These are phyloP conservation scores for Cephus spinipes DNA, from an alignment of 2,888 invertebrate species.

Conservation along the genomic window DNA sequence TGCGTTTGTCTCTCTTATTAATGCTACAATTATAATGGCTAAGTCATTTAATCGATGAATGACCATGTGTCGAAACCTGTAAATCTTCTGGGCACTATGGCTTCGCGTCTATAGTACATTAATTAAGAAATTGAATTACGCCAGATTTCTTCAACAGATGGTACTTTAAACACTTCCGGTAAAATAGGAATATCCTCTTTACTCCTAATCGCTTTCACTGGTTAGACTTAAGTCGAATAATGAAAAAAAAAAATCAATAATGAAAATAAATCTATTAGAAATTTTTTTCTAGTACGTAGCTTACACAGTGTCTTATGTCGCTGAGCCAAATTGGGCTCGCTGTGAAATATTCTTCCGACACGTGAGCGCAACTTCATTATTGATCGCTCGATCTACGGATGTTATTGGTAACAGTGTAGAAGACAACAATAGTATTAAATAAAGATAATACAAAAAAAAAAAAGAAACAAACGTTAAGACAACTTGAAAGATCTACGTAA, in stretches of 20 bases:
- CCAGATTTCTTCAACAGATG: not conserved
- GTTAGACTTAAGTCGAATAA: not conserved
- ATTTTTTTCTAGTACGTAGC: not conserved
- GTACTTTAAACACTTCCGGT: not conserved
- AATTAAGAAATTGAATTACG: not conserved
- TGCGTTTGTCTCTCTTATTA: not conserved
- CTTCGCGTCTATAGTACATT: not conserved
- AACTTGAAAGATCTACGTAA: not conserved
- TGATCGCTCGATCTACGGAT: not conserved
- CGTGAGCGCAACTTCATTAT: conserved; percentile 14
- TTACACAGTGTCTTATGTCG: not conserved
- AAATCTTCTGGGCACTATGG: not conserved
- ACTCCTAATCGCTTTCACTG: not conserved
- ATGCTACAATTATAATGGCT: not conserved
- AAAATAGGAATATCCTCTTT: not conserved
- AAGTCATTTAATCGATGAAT: not conserved
- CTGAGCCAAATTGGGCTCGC: conserved; percentile 11
- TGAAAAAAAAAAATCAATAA: not conserved
- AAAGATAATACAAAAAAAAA: not conserved
- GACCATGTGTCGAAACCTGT: not conserved
- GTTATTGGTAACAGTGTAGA: not conserved
- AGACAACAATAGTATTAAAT: not conserved
- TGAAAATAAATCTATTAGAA: not conserved
- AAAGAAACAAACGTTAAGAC: not conserved
- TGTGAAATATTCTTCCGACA: conserved; percentile 8